Conservation (phyloP, 2,797 vertebrate species). For the Coranthus polyacanthus region DNA sequence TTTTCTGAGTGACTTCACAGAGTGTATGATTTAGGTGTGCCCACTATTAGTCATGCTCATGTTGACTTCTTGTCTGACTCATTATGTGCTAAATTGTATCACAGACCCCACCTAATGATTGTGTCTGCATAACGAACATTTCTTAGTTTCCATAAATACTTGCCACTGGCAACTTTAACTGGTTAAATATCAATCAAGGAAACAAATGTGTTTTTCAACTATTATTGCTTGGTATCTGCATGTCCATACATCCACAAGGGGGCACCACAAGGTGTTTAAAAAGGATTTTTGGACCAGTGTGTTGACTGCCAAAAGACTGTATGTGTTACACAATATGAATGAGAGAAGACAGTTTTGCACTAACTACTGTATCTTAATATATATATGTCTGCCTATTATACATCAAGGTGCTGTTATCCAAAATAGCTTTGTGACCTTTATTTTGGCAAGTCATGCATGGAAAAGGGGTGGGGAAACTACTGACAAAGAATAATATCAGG, state of each 20-base stretch:
- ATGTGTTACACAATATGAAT: background rate
- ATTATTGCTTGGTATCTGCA: background rate
- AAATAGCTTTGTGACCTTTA: constrained; percentile 16
- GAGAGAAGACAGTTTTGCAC: background rate
- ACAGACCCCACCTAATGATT: constrained; percentile 17
- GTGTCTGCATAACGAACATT: constrained; percentile 6
- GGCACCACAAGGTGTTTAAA: constrained; percentile 35
- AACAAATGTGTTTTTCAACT: constrained; percentile 6
- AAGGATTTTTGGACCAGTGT: background rate
- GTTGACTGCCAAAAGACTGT: constrained; percentile 16
- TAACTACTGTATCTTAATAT: constrained; percentile 10
- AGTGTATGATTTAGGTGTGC: constrained; percentile 45
- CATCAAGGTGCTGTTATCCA: constrained; percentile 11
- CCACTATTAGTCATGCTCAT: constrained; percentile 44
- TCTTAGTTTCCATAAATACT: background rate
- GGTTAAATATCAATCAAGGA: background rate
- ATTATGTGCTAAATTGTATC: constrained; percentile 13
- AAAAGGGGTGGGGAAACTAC: constrained; percentile 25
- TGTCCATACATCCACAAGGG: constrained; percentile 51
- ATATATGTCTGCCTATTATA: background rate
- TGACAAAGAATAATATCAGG: constrained; percentile 21
- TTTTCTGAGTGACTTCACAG: constrained; percentile 1
- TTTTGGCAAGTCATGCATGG: constrained; percentile 7
- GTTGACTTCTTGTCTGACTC: constrained; percentile 42
- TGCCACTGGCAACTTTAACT: background rate